Percentiles rank a stretch among this genome's conserved stretches.
phyloP scores from a whole-genome alignment of 2,888 invertebrate genomes.

The Tachina lurida region DNA sequence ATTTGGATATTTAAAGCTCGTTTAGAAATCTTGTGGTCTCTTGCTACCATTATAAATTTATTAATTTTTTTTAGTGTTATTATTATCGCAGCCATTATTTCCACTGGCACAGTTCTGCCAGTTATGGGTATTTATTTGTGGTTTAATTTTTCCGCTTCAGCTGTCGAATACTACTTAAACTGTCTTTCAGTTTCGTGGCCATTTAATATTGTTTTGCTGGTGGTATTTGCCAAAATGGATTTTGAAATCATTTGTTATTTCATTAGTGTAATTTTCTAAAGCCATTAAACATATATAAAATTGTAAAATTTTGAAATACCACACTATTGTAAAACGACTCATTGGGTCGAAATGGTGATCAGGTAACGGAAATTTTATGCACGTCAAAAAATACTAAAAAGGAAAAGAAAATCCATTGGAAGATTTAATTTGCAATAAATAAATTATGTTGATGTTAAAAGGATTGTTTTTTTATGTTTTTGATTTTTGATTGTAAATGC shows the following conservation, averaged over 20 bases:
- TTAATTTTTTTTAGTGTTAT: constrained; percentile 52
- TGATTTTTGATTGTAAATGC: too few species aligned
- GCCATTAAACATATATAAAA: neutral
- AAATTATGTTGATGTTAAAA: too few species aligned
- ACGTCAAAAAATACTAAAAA: too few species aligned
- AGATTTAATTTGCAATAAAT: too few species aligned
- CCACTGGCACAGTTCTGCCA: constrained; percentile 49
- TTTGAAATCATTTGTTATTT: constrained; percentile 52
- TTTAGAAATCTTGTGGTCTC: neutral
- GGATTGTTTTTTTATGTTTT: too few species aligned
- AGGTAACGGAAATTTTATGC: neutral
- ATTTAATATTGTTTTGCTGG: constrained; percentile 1
- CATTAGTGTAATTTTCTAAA: constrained; percentile 12
- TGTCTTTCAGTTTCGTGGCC: constrained; percentile 43
- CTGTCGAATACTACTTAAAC: constrained; percentile 23
- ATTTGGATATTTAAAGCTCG: neutral
- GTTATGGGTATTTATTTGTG: neutral
- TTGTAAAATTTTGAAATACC: neutral
- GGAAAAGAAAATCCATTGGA: too few species aligned
- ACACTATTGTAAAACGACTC: neutral
- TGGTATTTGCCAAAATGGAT: constrained; percentile 17
- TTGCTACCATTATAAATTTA: constrained; percentile 26
- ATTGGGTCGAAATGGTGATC: constrained; percentile 1
- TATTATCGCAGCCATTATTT: constrained; percentile 45
- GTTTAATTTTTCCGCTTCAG: constrained; percentile 21